Conservation (phyloP, 2,797 vertebrate genomes). For the Sternotherus odoratus region DNA sequence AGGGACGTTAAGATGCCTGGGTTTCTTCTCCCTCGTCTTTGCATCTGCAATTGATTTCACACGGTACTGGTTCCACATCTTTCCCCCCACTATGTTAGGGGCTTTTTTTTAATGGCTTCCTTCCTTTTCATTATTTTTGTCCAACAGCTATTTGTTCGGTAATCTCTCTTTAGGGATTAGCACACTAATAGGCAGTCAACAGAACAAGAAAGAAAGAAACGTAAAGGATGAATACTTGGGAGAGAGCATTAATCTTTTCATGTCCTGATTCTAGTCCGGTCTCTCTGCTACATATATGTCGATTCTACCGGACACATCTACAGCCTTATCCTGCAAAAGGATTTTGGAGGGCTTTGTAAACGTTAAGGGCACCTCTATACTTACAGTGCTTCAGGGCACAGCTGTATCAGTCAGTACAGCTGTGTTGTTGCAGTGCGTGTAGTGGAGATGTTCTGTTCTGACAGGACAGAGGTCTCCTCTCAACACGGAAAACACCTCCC, state of each 20-base stretch:
- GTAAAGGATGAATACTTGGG: slow-evolving; percentile 70
- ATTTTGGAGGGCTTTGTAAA: slow-evolving; percentile 41
- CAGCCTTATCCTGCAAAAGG: not conserved
- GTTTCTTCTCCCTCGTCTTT: not conserved
- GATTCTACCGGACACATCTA: slow-evolving; percentile 57
- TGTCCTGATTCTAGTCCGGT: slow-evolving; percentile 65
- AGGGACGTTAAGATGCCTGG: not conserved
- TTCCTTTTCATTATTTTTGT: slow-evolving; percentile 70
- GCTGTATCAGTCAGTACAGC: too few relatives aligned
- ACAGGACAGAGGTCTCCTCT: too few relatives aligned
- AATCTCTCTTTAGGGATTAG: slow-evolving; percentile 73
- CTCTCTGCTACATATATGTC: slow-evolving; percentile 74
- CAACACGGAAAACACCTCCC: too few relatives aligned
- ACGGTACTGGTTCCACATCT: not conserved
- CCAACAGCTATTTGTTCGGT: slow-evolving; percentile 73
- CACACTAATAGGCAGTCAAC: slow-evolving; percentile 73
- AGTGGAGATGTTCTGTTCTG: too few relatives aligned
- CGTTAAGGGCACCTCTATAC: not conserved
- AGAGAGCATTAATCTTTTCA: slow-evolving; percentile 71
- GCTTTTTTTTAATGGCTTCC: not conserved
- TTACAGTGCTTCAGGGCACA: too few relatives aligned
- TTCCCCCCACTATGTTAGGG: slow-evolving; percentile 19
- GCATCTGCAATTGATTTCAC: not conserved
- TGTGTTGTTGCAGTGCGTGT: too few relatives aligned
- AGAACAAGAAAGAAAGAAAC: slow-evolving; percentile 71